Percentiles rank a stretch among this genome's conserved stretches.
phyloP scores from a whole-genome alignment of 2,797 vertebrate genomes.

The Squalus acanthias region DNA sequence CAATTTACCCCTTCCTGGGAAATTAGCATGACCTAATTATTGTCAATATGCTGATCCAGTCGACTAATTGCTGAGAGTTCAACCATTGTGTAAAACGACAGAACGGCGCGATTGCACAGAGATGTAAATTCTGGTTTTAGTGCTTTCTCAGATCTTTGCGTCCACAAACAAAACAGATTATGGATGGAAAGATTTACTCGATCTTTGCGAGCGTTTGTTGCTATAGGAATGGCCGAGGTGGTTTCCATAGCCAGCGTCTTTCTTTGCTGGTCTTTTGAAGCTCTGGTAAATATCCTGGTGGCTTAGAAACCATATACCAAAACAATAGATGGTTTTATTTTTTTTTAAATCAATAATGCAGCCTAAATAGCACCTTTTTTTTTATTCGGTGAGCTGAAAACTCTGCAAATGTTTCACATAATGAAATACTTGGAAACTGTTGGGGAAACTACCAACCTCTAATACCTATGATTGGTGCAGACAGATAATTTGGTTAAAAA shows the following conservation, averaged over 20 bases:
- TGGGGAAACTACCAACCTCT: background rate
- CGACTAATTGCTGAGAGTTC: background rate
- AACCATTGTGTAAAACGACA: background rate
- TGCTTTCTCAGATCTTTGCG: background rate
- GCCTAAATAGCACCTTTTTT: too few species aligned
- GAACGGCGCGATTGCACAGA: too few species aligned
- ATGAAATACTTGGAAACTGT: background rate
- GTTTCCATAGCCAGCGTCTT: background rate
- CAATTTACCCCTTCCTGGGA: background rate
- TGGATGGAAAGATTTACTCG: background rate
- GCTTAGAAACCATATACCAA: background rate
- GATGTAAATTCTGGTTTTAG: background rate
- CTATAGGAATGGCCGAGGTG: background rate
- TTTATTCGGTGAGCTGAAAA: background rate
- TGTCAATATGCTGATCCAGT: background rate
- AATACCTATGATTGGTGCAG: background rate
- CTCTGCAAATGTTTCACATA: background rate
- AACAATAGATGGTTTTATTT: background rate
- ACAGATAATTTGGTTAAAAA: slow-evolving; percentile 14
- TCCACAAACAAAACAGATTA: background rate
- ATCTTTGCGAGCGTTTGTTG: background rate
- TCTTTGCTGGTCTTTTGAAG: background rate
- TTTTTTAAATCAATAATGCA: background rate
- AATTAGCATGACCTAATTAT: background rate
- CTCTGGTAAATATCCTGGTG: background rate